Evolutionary conservation across 2,797 vertebrate species (phyloP).

Genomic region (Urophycis tenuis): DNA sequence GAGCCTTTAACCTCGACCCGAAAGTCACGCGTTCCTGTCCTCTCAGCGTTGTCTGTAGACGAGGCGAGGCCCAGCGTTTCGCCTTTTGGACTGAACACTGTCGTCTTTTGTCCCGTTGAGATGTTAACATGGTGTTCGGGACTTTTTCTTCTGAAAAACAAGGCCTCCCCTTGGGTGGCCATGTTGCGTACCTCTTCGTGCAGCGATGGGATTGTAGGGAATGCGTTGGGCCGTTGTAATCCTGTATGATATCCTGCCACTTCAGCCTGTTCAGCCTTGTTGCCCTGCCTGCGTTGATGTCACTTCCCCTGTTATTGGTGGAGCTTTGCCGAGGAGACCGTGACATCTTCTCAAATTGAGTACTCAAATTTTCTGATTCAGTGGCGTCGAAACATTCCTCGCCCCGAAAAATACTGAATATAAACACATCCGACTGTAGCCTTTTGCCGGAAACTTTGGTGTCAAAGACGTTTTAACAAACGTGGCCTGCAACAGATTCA

Average conservation of each 20-base stretch:
- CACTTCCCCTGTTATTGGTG: neutral
- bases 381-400: slow-evolving; percentile 45
- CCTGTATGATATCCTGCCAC: neutral
- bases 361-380: slow-evolving; percentile 50
- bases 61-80: neutral
- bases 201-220: neutral
- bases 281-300: neutral
- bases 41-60: neutral
- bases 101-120: neutral
- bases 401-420: slow-evolving; percentile 27
- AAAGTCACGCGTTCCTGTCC: neutral
- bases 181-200: neutral
- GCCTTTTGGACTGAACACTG: neutral
- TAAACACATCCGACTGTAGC: slow-evolving; percentile 24
- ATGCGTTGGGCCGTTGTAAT: neutral
- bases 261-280: neutral
- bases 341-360: slow-evolving; percentile 28
- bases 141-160: no score
- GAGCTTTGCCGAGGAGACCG: neutral
- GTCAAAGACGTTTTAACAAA: slow-evolving; percentile 1
- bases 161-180: neutral
- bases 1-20: neutral
- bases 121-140: neutral
- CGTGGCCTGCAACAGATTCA: no score
- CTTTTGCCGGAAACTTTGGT: slow-evolving; percentile 12